Base-by-base conservation (phyloP, 2,888 invertebrate species). In the Myathropa florea region DNA sequence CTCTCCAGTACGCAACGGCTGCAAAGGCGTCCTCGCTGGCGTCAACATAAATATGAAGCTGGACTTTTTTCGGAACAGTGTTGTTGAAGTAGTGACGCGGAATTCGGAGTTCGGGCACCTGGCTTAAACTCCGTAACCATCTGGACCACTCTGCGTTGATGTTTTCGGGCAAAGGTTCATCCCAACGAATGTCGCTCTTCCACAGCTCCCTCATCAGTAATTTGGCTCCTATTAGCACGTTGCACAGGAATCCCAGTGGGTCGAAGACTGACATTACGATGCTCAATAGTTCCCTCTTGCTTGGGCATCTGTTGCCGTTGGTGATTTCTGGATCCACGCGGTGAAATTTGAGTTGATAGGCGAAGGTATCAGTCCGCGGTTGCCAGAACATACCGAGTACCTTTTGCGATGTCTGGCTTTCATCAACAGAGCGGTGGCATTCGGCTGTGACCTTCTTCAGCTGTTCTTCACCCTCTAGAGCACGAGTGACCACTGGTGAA, bases 341-440 rank as follows among this genome's bases (percentile, higher is more conserved):
- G 39, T 78, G 57, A 57, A 83, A 83, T n/a, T 46, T 60, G 3
- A 70, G 21, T 26, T 78, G 18, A 67, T 30, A 83, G 1, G 14
- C 63, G 7, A 89, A 84, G 14, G 26, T 65, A 63, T 89, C 89
- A 7, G 26, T 33, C 3, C 21, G 2, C 4, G 78, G 30, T 14
- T 88, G 64, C 89, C 89, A 89, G 23, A 24, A 71, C 26, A 89
- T 63, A 0, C 89, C 90, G 14, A 89, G 64, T 0, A 88, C 70
- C 26, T 81, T 78, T 18, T 88, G 76, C 6, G 39, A 24, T 10
- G 26, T 21, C n/a, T 46, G 24, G 46, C 26, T 39, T 26, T 67
- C 28, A 7, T 64, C 64, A 23, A 39, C 24, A 14, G 28, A 28
- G 0, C 14, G 30, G 9, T 18, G 28, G 24, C 18, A 21, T 33